A percentile compares a stretch with the other conserved stretches of the same genome.
Conservation (phyloP, 2,888 invertebrate genomes). For the Xylota segnis region DNA sequence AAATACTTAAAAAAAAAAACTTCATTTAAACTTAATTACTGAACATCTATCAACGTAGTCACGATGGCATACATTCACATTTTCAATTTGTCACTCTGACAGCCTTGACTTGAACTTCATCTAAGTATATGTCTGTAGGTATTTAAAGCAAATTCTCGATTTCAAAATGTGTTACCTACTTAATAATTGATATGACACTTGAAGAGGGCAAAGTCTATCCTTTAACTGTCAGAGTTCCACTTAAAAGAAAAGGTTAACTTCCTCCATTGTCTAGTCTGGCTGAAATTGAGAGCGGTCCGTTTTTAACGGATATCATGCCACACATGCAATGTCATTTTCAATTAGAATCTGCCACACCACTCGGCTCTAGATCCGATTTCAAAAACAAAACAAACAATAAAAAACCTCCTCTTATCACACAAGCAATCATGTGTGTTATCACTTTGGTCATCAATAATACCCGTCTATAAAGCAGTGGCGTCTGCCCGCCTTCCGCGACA, state of each 20-base stretch:
- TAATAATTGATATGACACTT: constrained; percentile 15
- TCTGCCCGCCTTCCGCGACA: not conserved
- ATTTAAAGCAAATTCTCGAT: not conserved
- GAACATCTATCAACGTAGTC: constrained; percentile 23
- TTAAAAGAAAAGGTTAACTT: constrained; percentile 11
- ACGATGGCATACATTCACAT: constrained; percentile 1
- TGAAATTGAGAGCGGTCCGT: not conserved
- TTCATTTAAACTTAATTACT: constrained; percentile 23
- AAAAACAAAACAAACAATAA: no score
- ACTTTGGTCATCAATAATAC: constrained; percentile 19
- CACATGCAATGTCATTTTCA: not conserved
- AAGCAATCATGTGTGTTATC: constrained; percentile 30
- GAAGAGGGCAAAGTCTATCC: constrained; percentile 1
- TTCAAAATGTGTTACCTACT: constrained; percentile 8
- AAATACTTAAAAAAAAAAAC: not conserved
- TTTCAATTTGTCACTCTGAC: constrained; percentile 8
- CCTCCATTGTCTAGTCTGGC: not conserved
- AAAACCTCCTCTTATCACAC: constrained; percentile 11
- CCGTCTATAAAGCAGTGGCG: not conserved
- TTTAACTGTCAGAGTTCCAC: not conserved
- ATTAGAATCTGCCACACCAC: constrained; percentile 6
- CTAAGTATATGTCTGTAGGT: no score
- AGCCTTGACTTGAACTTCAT: not conserved
- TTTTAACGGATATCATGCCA: not conserved
- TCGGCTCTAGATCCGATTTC: not conserved